These are phyloP conservation scores for Gonioctena quinquepunctata DNA, from an alignment of 1,140 invertebrate genomes.

Conservation along the genomic window DNA sequence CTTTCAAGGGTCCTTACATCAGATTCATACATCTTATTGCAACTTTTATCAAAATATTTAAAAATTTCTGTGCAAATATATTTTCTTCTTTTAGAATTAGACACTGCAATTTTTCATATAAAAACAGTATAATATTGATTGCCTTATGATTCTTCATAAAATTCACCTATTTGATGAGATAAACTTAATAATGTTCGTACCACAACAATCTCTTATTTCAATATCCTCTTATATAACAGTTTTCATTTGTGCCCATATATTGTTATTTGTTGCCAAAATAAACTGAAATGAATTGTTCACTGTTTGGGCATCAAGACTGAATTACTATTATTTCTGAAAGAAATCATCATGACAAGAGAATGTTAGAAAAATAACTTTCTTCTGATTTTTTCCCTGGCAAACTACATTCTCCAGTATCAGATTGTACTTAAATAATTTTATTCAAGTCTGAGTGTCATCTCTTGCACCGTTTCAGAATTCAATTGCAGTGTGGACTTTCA, in stretches of 20 bases:
- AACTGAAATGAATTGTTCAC: too few species aligned
- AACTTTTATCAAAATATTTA: slow-evolving; percentile 55
- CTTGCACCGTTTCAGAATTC: too few species aligned
- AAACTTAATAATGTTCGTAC: slow-evolving; percentile 45
- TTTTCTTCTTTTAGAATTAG: slow-evolving; percentile 50
- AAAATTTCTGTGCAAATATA: slow-evolving; percentile 51
- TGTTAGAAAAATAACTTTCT: too few species aligned
- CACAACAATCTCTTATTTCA: slow-evolving; percentile 46
- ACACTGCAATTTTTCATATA: slow-evolving; percentile 50
- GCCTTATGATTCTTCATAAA: slow-evolving; percentile 37
- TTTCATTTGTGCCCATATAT: slow-evolving; percentile 49
- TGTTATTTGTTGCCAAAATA: neutral
- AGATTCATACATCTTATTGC: slow-evolving; percentile 45
- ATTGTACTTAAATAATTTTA: too few species aligned
- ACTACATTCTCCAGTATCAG: too few species aligned
- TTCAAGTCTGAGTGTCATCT: too few species aligned
- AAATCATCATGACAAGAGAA: too few species aligned
- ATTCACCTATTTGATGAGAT: slow-evolving; percentile 35
- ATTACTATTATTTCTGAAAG: too few species aligned
- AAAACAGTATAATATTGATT: slow-evolving; percentile 54
- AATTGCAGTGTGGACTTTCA: too few species aligned
- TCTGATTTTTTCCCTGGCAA: too few species aligned
- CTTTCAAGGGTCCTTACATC: slow-evolving; percentile 8
- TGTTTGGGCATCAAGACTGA: too few species aligned
- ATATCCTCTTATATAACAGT: slow-evolving; percentile 45